Conservation (phyloP, 2,797 vertebrate species). For the Cuculus canorus region DNA sequence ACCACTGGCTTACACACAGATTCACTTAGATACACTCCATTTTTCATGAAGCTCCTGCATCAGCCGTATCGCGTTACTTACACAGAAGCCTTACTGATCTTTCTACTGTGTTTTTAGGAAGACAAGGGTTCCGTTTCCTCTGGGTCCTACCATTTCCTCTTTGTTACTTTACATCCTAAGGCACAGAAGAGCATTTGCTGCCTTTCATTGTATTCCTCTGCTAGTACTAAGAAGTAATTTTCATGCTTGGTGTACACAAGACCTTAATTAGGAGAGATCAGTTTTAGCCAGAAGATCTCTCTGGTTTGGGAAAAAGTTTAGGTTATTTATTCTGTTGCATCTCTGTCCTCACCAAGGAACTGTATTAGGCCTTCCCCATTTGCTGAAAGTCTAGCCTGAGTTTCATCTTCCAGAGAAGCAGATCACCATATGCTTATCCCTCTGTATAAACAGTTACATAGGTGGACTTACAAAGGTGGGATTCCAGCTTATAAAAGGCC, state of each 20-base stretch:
- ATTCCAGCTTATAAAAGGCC: background rate
- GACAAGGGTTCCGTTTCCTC: background rate
- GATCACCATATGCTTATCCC: background rate
- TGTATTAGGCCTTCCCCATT: background rate
- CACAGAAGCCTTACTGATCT: background rate
- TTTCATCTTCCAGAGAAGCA: background rate
- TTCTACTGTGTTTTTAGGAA: background rate
- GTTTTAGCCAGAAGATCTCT: background rate
- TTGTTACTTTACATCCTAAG: background rate
- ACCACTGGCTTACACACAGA: background rate
- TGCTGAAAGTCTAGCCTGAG: background rate
- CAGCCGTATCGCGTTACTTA: background rate
- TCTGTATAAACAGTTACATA: background rate
- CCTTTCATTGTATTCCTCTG: background rate
- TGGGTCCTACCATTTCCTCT: background rate
- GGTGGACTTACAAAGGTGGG: background rate
- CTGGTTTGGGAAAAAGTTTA: background rate
- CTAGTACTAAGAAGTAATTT: background rate
- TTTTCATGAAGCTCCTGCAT: constrained; percentile 7
- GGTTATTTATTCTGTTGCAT: background rate
- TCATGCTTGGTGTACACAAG: background rate
- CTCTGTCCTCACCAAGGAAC: background rate
- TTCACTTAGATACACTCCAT: background rate
- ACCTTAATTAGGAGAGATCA: background rate
- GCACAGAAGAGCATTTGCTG: background rate